Evolutionary conservation across 2,888 invertebrate species (phyloP).

Genomic region (Beris chalybata): DNA sequence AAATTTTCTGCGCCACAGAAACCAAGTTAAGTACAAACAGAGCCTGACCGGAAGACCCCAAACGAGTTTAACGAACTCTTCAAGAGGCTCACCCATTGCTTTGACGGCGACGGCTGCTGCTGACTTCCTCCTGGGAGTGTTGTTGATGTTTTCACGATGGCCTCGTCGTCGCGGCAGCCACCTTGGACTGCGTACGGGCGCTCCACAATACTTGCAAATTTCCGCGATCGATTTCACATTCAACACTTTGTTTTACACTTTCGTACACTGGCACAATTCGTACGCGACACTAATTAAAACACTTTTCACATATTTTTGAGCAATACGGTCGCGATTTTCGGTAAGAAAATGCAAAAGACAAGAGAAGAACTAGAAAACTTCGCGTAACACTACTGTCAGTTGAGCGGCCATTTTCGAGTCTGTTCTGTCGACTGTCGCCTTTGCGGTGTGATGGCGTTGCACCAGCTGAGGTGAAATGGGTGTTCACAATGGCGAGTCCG

Average conservation of each 20-base stretch:
- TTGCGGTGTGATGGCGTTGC: too few species aligned
- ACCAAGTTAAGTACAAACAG: too few species aligned
- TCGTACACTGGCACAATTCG: constrained; percentile 4
- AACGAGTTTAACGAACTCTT: not conserved
- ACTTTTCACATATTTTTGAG: constrained; percentile 22
- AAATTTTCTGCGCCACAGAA: too few species aligned
- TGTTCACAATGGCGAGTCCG: constrained; percentile 2
- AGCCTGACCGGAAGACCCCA: too few species aligned
- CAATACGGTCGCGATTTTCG: not conserved
- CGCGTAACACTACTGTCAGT: constrained; percentile 20
- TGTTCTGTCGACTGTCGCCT: not conserved
- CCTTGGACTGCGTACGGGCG: not conserved
- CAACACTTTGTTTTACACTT: constrained; percentile 1
- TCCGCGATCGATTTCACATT: constrained; percentile 17
- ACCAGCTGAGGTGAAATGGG: too few species aligned
- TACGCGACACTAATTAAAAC: not conserved
- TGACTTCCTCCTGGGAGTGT: constrained; percentile 17
- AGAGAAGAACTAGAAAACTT: not conserved
- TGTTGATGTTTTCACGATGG: constrained; percentile 21
- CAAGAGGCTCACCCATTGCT: constrained; percentile 18
- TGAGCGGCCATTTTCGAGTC: constrained; percentile 26
- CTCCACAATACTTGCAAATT: not conserved
- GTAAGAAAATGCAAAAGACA: constrained; percentile 7
- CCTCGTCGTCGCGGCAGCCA: too few species aligned
- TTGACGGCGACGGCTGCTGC: constrained; percentile 18